A percentile compares a stretch with the other conserved stretches of the same genome.
Evolutionary conservation across 2,113 vertebrate genomes (phyloP).

Genomic region (Phoenicopterus ruber): DNA sequence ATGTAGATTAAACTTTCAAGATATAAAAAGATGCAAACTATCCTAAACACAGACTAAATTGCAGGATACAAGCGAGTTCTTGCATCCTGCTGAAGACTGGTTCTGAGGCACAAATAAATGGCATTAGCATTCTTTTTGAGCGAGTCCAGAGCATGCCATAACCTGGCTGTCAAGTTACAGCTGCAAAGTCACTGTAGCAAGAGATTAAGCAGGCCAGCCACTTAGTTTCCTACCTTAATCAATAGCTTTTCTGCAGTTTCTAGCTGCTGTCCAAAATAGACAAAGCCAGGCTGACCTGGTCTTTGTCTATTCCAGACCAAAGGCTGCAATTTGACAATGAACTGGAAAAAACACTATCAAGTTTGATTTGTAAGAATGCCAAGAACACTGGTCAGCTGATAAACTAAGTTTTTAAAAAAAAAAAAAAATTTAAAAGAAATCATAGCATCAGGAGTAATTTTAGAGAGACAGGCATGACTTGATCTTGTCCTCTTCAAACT

Average conservation of each 20-base stretch:
- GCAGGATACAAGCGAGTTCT: neutral
- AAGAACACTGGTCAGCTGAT: neutral
- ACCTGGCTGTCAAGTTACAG: neutral
- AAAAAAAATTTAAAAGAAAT: neutral
- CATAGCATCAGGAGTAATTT: neutral
- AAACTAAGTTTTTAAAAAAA: neutral
- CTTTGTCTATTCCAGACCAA: neutral
- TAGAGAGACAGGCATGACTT: neutral
- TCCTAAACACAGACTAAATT: neutral
- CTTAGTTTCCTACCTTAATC: neutral
- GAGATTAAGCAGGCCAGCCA: neutral
- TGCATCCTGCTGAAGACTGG: neutral
- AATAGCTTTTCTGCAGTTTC: neutral
- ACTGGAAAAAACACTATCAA: neutral
- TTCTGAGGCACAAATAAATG: neutral
- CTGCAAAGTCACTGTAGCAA: neutral
- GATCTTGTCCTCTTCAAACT: neutral
- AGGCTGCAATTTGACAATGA: neutral
- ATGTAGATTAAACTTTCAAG: neutral
- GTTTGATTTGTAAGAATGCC: neutral
- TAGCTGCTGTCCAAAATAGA: neutral
- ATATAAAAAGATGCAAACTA: neutral
- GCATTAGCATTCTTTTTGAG: neutral
- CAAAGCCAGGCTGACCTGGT: neutral
- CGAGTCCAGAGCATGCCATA: neutral